phyloP scores from a whole-genome alignment of 2,888 invertebrate genomes.

The Stegophylla sp. region DNA sequence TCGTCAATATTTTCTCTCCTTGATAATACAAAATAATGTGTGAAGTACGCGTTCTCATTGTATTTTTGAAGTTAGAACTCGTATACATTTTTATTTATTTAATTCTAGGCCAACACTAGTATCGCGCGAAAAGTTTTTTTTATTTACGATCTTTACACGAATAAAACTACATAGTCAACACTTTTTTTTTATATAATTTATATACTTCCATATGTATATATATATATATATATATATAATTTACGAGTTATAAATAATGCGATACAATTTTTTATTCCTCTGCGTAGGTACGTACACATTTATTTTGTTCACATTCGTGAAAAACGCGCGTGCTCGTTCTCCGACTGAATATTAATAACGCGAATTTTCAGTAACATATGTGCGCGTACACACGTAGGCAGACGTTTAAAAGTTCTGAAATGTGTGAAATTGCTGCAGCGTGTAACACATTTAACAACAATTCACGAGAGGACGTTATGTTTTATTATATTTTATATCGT shows the following conservation, averaged over 20 bases:
- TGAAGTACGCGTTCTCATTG: background rate
- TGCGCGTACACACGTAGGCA: background rate
- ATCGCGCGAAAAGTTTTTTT: constrained; percentile 9
- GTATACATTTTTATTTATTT: constrained; percentile 17
- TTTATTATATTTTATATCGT: too few relatives aligned
- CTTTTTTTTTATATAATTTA: constrained; percentile 7
- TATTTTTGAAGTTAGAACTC: constrained; percentile 10
- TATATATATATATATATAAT: background rate
- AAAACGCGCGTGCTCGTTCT: background rate
- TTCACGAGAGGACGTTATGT: too few relatives aligned
- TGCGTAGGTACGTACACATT: background rate
- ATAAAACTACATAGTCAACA: constrained; percentile 49
- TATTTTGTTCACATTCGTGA: background rate
- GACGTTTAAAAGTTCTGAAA: constrained; percentile 36
- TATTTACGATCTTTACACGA: constrained; percentile 47
- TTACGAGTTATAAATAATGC: constrained; percentile 33
- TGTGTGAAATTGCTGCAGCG: constrained; percentile 12
- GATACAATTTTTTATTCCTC: constrained; percentile 26
- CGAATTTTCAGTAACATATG: constrained; percentile 37
- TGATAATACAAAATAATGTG: background rate
- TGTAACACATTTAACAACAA: background rate
- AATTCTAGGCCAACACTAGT: constrained; percentile 39
- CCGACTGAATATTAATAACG: background rate
- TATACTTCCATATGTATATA: background rate
- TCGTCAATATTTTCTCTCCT: constrained; percentile 11